Conservation (phyloP, 2,797 vertebrate genomes). For the Acrossocheilus wenchowensis region DNA sequence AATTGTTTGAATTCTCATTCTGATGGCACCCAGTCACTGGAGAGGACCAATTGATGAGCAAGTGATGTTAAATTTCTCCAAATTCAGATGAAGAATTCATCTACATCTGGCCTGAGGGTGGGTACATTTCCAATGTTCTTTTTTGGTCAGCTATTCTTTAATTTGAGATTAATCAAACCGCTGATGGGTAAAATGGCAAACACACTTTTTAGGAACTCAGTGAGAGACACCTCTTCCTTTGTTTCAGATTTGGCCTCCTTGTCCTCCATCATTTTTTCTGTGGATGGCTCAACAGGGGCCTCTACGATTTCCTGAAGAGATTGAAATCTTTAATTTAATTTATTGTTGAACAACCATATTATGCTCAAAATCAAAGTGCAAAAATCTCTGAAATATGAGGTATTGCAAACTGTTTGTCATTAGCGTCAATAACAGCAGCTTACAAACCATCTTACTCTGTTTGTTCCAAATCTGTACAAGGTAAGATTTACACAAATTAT, state of each 20-base stretch:
- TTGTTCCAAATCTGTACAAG: not conserved
- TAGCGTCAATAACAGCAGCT: not conserved
- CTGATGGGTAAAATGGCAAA: not conserved
- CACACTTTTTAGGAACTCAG: slow-evolving; percentile 89
- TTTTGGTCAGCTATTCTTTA: not conserved
- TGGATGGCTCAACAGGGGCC: slow-evolving; percentile 34
- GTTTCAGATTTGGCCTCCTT: slow-evolving; percentile 46
- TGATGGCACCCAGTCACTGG: not conserved
- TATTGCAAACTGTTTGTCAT: not conserved
- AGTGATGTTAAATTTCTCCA: not conserved
- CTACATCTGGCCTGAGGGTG: not conserved
- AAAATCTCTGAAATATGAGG: not conserved
- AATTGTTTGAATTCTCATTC: not conserved
- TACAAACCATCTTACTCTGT: not conserved
- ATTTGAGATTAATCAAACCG: not conserved
- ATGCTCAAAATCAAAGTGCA: not conserved
- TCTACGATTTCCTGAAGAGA: slow-evolving; percentile 57
- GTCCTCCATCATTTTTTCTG: slow-evolving; percentile 56
- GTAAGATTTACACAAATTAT: not conserved
- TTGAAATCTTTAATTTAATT: not conserved
- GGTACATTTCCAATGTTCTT: not conserved
- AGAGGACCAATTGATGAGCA: not conserved
- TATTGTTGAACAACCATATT: not conserved
- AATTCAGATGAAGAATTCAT: not conserved
- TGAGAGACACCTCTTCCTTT: slow-evolving; percentile 69